These are phyloP conservation scores for Mastomys coucha DNA, from an alignment of 2,113 vertebrate genomes.

Conservation along the genomic window DNA sequence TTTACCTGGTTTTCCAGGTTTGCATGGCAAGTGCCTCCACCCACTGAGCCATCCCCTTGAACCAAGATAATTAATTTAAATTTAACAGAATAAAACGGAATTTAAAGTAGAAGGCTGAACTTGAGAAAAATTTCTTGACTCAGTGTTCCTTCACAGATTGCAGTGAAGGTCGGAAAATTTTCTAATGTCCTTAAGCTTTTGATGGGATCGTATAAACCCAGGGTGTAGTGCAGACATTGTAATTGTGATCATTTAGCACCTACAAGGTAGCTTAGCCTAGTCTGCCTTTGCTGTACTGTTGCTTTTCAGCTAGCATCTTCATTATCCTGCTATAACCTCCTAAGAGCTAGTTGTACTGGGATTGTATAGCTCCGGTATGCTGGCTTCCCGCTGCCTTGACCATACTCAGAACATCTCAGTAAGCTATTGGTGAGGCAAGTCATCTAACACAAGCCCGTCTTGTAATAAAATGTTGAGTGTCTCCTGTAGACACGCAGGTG, in stretches of 20 bases:
- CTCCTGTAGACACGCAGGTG: not conserved
- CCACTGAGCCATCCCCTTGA: not conserved
- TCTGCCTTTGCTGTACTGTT: not conserved
- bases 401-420: not conserved
- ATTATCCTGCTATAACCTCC: not conserved
- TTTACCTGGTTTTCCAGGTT: not conserved
- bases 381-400: not conserved
- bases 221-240: not conserved
- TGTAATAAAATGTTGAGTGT: not conserved
- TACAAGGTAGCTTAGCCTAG: not conserved
- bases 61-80: conserved; percentile 17
- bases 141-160: not conserved
- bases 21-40: not conserved
- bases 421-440: not conserved
- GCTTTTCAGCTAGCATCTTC: not conserved
- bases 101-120: not conserved
- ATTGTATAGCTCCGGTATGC: accelerated
- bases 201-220: not conserved
- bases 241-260: not conserved
- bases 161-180: not conserved
- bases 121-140: not conserved
- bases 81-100: conserved; percentile 5
- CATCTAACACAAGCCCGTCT: not conserved
- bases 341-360: not conserved
- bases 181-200: not conserved